Base-by-base conservation (phyloP, 2,113 vertebrate species). In the Azemiops feae region DNA sequence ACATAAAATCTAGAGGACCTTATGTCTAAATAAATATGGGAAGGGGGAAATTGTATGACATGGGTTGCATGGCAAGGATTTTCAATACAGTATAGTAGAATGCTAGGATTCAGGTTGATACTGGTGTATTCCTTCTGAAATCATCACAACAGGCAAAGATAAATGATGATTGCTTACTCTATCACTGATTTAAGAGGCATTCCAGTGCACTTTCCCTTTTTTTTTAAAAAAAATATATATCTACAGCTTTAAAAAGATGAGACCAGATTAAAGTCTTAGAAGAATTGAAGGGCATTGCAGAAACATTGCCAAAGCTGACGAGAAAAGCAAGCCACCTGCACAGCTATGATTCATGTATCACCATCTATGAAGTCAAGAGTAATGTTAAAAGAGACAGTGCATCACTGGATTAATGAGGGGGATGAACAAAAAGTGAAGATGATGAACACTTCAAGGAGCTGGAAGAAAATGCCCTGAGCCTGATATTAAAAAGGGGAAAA, bases 201-300 rank as follows among this genome's bases (percentile, higher is more conserved):
- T 69, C 85, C 25, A 58, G 25, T 94, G n/a, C 43, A 11, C 81
- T 1, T 57, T 20, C 27, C 30, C 11, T n/a, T 64, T 90, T 55
- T 55, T 89, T 69, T 94, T 30, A n/a, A 64, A 94, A 88, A 85
- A 93, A 18, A 4, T n/a, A n/a, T n/a, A 0, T 58, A 10, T n/a
- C 16, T 74, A 74, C 5, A 74, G 45, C 85, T 4, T 92, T 90
- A 92, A 85, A 57, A 94, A 95, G 58, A 94, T 94, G 88, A 10
- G 94, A 30, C 8, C 12, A 8, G 60, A 87, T 92, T 53, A 1
- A 95, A 47, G 92, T 94, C 86, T 92, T 94, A 43, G 94, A 54
- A 87, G 39, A 92, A 89, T 60, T 93, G 94, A 93, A 96, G 12
- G 9, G 25, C 95, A 95, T 94, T 93, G 3, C 86, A 89, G 57